phyloP scores from a whole-genome alignment of 2,797 vertebrate genomes.

The Sebastes jordani region DNA sequence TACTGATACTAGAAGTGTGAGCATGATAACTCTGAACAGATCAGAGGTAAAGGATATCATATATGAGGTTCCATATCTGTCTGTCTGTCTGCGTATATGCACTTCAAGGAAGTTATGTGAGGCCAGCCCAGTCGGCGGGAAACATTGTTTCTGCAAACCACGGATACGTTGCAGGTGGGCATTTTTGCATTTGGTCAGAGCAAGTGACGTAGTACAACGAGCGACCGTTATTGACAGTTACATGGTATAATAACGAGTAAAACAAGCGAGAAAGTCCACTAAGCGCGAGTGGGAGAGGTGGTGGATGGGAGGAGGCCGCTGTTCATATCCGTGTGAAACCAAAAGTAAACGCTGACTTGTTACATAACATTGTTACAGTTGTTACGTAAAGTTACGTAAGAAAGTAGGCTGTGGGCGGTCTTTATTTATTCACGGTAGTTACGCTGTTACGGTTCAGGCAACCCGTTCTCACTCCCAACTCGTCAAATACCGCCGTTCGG shows the following conservation, averaged over 20 bases:
- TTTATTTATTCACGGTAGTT: too few species aligned
- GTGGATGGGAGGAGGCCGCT: background rate
- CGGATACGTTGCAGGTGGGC: background rate
- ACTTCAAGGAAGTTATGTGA: background rate
- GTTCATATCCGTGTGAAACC: background rate
- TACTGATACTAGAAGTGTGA: conserved; percentile 2
- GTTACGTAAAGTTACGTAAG: too few species aligned
- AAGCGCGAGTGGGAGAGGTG: background rate
- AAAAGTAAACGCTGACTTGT: background rate
- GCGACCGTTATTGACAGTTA: too few species aligned
- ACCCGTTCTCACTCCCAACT: too few species aligned
- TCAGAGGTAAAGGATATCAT: conserved; percentile 3
- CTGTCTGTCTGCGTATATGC: background rate
- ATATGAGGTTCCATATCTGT: background rate
- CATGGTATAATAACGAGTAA: background rate
- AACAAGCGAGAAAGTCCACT: background rate
- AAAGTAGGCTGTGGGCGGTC: too few species aligned
- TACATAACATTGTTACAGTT: too few species aligned
- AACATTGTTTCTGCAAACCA: background rate
- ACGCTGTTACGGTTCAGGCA: too few species aligned
- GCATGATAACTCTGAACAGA: conserved; percentile 5
- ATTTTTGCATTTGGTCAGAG: background rate
- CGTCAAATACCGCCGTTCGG: too few species aligned
- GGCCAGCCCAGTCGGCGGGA: background rate
- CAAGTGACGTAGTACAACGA: background rate